Percentiles rank a stretch among this genome's conserved stretches.
phyloP scores from a whole-genome alignment of 2,888 invertebrate species.

The Leptothorax acervorum region DNA sequence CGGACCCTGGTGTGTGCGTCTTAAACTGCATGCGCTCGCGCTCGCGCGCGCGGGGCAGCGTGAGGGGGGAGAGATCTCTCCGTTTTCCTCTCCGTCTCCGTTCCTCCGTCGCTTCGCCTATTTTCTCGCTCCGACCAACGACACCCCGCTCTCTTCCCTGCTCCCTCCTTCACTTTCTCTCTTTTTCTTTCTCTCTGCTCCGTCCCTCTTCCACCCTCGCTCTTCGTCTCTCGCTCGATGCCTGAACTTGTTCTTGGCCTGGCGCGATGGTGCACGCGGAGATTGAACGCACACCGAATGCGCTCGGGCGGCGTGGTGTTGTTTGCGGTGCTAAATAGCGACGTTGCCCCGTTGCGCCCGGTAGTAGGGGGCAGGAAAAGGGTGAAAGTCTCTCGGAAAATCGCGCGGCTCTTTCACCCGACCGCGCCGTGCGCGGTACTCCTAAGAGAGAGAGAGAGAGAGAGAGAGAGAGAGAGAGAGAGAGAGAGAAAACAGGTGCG shows the following conservation, averaged over 20 bases:
- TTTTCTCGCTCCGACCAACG: slow-evolving; percentile 51
- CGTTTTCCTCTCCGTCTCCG: slow-evolving; percentile 41
- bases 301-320: slow-evolving; percentile 34
- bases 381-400: slow-evolving; percentile 77
- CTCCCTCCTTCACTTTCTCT: slow-evolving; percentile 1
- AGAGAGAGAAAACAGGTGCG: slow-evolving; percentile 69
- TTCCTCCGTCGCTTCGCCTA: slow-evolving; percentile 35
- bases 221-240: slow-evolving; percentile 33
- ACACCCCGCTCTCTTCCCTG: slow-evolving; percentile 28
- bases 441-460: not conserved
- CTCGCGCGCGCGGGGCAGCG: slow-evolving; percentile 61
- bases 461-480: slow-evolving; percentile 45
- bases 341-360: slow-evolving; percentile 11
- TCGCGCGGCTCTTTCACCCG: slow-evolving; percentile 52
- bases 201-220: slow-evolving; percentile 44
- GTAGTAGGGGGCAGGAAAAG: slow-evolving; percentile 60
- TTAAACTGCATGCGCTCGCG: slow-evolving; percentile 75
- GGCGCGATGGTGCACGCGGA: slow-evolving; percentile 47
- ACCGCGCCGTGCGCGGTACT: not conserved
- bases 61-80: slow-evolving; percentile 63
- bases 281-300: slow-evolving; percentile 58
- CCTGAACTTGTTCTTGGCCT: slow-evolving; percentile 72
- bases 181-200: slow-evolving; percentile 44
- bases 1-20: slow-evolving; percentile 76
- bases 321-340: slow-evolving; percentile 58